Evolutionary conservation across 92 coral and sea anemone genomes (phyloP), one percentile per base, ranked within the genome.

Genomic region (Epizoanthus illoricatus): DNA sequence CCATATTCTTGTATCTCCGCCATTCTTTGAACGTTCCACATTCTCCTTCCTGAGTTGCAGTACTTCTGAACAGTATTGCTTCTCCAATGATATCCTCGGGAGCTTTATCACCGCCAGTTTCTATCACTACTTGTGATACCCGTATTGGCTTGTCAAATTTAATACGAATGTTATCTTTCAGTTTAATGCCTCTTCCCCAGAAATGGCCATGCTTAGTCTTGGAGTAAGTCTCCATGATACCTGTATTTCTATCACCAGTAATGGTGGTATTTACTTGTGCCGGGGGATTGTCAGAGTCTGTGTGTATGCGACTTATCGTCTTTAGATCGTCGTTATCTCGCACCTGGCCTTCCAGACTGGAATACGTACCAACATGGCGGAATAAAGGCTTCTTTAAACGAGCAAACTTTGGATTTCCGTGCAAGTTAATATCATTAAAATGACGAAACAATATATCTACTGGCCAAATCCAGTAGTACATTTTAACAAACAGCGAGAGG

Each of bases 81-180:
- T 71, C 93, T 43, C 91, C 93, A 49, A 92, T 86, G 13, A 86
- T 69, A 62, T 92, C 97, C 45, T 87, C 87, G 5, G 92, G 93
- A 63, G 97, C 91, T 36, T 24, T 43, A 4, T 75, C 60, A 11
- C 87, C 86, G 19, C 97, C 97, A 13, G 87, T 85, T n/a, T 92
- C 97, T 39, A 92, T 71, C 0, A 90, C 70, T 9, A 92, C 41
- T 7, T 82, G 85, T 13, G 62, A 42, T 10, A 92, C 45, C 13
- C 28, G 58, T 49, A 84, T 21, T 18, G 92, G 85, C 24, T 88
- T 63, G 6, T 52, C 61, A 71, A 90, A 92, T 36, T 85, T 80
- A 49, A 92, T 23, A 10, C 75, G 60, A 8, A 92, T 64, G 21
- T 65, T 72, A 66, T 92, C 97, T 7, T 73, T 55, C 21, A 85